Percentiles rank a stretch among this genome's conserved stretches.
These are phyloP conservation scores for Andricus quercusramuli DNA, from an alignment of 2,888 invertebrate species.

Conservation along the genomic window DNA sequence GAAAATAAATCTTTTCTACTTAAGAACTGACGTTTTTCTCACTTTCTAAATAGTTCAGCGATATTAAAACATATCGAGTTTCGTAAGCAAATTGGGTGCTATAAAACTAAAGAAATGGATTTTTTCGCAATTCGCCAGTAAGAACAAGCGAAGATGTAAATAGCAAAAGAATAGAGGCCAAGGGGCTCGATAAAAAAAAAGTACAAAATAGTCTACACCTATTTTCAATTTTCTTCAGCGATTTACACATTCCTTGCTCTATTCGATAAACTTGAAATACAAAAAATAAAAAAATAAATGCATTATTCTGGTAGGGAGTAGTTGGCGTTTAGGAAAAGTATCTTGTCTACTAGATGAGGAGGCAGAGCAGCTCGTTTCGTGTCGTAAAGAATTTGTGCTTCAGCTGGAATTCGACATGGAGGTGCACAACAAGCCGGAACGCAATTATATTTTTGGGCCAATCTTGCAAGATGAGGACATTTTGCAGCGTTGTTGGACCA, in stretches of 20 bases:
- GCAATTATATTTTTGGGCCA: constrained; percentile 78
- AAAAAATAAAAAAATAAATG: not conserved
- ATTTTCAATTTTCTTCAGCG: not conserved
- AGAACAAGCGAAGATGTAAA: not conserved
- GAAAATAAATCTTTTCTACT: not conserved
- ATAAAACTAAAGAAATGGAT: not conserved
- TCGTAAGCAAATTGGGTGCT: not conserved
- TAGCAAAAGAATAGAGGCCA: not conserved
- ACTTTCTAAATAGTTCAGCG: not conserved
- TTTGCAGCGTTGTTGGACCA: constrained; percentile 76
- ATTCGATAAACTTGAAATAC: not conserved
- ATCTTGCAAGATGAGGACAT: constrained; percentile 76
- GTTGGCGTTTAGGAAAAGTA: constrained; percentile 77
- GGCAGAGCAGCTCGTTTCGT: constrained; percentile 75
- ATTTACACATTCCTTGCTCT: not conserved
- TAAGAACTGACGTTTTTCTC: not conserved
- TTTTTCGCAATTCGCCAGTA: not conserved
- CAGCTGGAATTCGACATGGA: constrained; percentile 74
- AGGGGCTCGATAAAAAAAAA: not conserved
- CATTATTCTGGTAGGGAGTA: constrained; percentile 50
- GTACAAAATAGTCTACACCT: not conserved
- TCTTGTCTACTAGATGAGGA: constrained; percentile 76
- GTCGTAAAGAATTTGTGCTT: constrained; percentile 74
- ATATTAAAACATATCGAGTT: constrained; percentile 12
- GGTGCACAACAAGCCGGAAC: constrained; percentile 78